Evolutionary conservation across 1,140 invertebrate genomes (phyloP).

Genomic region (Megalonaias nervosa): DNA sequence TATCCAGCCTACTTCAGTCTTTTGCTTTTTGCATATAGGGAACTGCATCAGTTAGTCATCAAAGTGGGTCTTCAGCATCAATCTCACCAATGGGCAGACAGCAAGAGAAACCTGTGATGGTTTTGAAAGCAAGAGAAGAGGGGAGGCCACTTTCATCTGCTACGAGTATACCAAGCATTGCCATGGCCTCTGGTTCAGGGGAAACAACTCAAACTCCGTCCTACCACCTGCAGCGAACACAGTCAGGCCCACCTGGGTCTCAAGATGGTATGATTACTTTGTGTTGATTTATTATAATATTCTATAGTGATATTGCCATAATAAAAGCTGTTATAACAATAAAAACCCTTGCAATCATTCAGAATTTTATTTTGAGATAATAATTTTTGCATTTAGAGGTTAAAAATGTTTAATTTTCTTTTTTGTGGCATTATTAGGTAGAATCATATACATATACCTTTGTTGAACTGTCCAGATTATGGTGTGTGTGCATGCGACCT

Average conservation of each 20-base stretch:
- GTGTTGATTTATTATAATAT: neutral
- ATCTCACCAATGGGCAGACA: slow-evolving; percentile 10
- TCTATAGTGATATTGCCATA: neutral
- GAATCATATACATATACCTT: too few species aligned
- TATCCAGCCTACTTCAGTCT: neutral
- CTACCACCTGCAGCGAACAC: slow-evolving; percentile 14
- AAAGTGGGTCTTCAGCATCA: slow-evolving; percentile 16
- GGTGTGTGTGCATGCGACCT: too few species aligned
- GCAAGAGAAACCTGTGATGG: slow-evolving; percentile 28
- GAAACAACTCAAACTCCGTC: slow-evolving; percentile 26
- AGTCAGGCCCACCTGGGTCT: neutral
- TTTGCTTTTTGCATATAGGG: too few species aligned
- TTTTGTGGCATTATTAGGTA: too few species aligned
- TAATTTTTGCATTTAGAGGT: too few species aligned
- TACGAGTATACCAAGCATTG: slow-evolving; percentile 18
- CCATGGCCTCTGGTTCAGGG: slow-evolving; percentile 19
- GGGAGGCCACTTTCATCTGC: neutral
- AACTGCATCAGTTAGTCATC: neutral
- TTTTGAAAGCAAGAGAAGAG: slow-evolving; percentile 32
- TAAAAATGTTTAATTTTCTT: too few species aligned
- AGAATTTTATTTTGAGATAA: too few species aligned
- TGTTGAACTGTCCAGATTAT: too few species aligned
- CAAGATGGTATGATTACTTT: neutral
- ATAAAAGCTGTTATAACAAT: neutral
- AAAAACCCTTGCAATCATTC: too few species aligned